Conservation (phyloP, 2,888 invertebrate genomes). For the Sclerodermus sp. region DNA sequence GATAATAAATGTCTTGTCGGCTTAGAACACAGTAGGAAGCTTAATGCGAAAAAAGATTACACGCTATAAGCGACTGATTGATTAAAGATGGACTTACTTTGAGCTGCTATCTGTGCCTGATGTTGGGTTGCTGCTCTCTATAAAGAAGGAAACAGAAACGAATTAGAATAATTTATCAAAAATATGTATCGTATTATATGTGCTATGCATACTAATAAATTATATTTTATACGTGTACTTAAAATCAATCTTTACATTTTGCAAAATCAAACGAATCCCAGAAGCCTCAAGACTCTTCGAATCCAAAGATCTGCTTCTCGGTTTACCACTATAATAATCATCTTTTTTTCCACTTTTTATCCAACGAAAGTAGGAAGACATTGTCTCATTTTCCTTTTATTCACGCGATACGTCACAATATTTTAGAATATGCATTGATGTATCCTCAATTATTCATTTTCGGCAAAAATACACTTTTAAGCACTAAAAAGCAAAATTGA, state of each 20-base stretch:
- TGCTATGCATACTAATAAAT: too few species aligned
- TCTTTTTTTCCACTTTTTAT: conserved; percentile 67
- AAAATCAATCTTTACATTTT: too few species aligned
- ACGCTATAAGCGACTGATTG: background rate
- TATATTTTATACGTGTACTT: too few species aligned
- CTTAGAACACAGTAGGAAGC: too few species aligned
- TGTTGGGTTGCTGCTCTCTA: conserved; percentile 72
- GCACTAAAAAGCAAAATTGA: too few species aligned
- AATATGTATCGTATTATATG: too few species aligned
- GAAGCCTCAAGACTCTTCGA: conserved; percentile 71
- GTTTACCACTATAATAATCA: conserved; percentile 63
- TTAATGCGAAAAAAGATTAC: background rate
- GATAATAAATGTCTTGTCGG: too few species aligned
- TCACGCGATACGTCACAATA: background rate
- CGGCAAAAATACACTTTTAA: too few species aligned
- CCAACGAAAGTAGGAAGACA: conserved; percentile 74
- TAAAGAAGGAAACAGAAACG: conserved; percentile 55
- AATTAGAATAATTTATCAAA: too few species aligned
- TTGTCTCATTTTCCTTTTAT: conserved; percentile 29
- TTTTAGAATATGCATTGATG: too few species aligned
- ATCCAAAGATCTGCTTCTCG: conserved; percentile 74
- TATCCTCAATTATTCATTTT: too few species aligned
- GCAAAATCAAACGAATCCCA: conserved; percentile 66
- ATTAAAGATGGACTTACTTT: conserved; percentile 58
- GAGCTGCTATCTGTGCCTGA: conserved; percentile 66